A percentile compares a stretch with the other conserved stretches of the same genome.
Evolutionary conservation across 2,888 invertebrate species (phyloP).

Genomic region (Punctoribates punctum): DNA sequence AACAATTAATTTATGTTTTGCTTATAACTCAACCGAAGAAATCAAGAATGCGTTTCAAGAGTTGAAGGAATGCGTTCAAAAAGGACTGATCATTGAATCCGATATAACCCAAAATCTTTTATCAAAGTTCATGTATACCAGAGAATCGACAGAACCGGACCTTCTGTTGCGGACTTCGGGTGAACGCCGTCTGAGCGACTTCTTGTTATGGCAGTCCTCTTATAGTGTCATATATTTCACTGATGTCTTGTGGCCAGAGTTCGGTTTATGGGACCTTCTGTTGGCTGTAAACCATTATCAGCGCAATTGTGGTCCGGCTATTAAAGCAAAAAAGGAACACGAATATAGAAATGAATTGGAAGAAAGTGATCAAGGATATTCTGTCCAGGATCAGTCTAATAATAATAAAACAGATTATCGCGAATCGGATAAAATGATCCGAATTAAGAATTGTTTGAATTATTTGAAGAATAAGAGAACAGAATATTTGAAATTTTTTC

Average conservation of each 20-base stretch:
- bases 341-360: too few relatives aligned
- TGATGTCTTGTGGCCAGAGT: slow-evolving; percentile 94
- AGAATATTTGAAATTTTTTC: too few relatives aligned
- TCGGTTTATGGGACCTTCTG: slow-evolving; percentile 85
- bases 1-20: slow-evolving; percentile 57
- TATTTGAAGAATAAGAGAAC: too few relatives aligned
- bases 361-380: too few relatives aligned
- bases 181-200: slow-evolving; percentile 88
- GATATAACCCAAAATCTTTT: too few relatives aligned
- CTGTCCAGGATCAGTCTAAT: too few relatives aligned
- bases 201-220: slow-evolving; percentile 87
- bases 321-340: neutral
- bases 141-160: slow-evolving; percentile 73
- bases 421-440: too few relatives aligned
- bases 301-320: slow-evolving; percentile 4
- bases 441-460: too few relatives aligned
- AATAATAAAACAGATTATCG: too few relatives aligned
- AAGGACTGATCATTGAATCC: slow-evolving; percentile 61
- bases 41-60: slow-evolving; percentile 68
- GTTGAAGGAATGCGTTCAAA: slow-evolving; percentile 66
- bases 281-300: slow-evolving; percentile 84
- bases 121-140: slow-evolving; percentile 72
- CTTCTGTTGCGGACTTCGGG: slow-evolving; percentile 92
- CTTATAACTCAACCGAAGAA: slow-evolving; percentile 75
- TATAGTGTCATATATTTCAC: slow-evolving; percentile 74